Conservation (phyloP, 1,140 invertebrate genomes). For the Hyles vespertilio region DNA sequence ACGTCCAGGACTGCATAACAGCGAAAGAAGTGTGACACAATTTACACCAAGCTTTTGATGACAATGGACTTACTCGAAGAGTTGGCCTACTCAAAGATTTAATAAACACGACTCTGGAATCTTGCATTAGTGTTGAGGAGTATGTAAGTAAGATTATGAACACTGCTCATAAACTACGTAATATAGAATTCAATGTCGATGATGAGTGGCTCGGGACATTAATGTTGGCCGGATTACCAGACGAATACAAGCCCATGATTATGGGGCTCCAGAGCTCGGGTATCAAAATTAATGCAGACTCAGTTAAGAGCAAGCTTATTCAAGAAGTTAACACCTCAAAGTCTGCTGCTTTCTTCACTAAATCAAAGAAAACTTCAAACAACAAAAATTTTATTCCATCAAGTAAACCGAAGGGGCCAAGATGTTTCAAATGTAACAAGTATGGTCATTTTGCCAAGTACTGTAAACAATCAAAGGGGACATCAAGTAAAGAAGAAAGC, state of each 20-base stretch:
- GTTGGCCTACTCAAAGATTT: constrained; percentile 29
- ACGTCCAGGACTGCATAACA: constrained; percentile 27
- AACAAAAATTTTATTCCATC: not conserved
- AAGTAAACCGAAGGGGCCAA: not conserved
- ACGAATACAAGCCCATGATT: constrained; percentile 3
- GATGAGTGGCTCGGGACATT: not conserved
- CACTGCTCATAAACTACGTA: constrained; percentile 35
- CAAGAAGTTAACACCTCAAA: not conserved
- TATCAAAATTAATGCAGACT: constrained; percentile 3
- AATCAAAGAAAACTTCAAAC: not conserved
- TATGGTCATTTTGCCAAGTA: constrained; percentile 1
- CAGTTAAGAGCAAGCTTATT: not conserved
- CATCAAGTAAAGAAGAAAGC: not conserved
- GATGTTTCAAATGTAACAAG: constrained; percentile 5
- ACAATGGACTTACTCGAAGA: constrained; percentile 32
- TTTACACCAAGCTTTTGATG: constrained; percentile 33
- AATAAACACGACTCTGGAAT: constrained; percentile 27
- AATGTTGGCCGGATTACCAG: constrained; percentile 4
- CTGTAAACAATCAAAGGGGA: not conserved
- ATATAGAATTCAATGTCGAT: constrained; percentile 19
- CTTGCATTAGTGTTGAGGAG: constrained; percentile 21
- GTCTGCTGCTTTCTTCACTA: not conserved
- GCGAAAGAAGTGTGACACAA: constrained; percentile 31
- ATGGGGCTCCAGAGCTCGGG: constrained; percentile 4
- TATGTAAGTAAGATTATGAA: constrained; percentile 33